These are phyloP conservation scores for Achlya flavicornis DNA, from an alignment of 2,888 invertebrate genomes.

Conservation along the genomic window DNA sequence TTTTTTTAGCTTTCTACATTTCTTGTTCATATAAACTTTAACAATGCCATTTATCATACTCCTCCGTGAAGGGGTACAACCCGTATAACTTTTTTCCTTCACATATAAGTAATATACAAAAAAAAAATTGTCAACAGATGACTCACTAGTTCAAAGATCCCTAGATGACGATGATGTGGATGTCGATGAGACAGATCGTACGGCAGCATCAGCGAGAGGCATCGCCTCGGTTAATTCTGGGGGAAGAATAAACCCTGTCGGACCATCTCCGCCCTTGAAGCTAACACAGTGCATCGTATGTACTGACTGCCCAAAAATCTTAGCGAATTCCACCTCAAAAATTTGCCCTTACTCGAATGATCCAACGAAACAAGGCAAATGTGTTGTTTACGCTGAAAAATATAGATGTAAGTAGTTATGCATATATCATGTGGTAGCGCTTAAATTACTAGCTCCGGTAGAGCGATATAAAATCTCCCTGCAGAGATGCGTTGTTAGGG, in stretches of 20 bases:
- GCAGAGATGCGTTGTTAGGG: too few species aligned
- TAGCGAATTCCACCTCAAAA: slow-evolving; percentile 45
- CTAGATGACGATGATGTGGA: neutral
- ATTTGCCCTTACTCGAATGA: slow-evolving; percentile 51
- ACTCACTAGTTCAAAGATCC: neutral
- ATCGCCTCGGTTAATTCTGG: neutral
- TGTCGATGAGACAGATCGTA: neutral
- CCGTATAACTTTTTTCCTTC: too few species aligned
- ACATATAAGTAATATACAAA: neutral
- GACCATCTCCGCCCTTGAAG: neutral
- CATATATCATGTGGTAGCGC: neutral
- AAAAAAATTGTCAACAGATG: neutral
- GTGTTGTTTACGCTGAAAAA: slow-evolving; percentile 61
- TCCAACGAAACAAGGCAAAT: slow-evolving; percentile 46
- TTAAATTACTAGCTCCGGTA: too few species aligned
- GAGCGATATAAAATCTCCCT: too few species aligned
- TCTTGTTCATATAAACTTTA: too few species aligned
- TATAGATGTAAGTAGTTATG: slow-evolving; percentile 54
- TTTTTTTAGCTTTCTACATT: neutral
- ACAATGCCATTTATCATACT: too few species aligned
- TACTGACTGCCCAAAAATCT: slow-evolving; percentile 51
- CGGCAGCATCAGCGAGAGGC: neutral
- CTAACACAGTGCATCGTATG: slow-evolving; percentile 57
- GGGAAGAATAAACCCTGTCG: neutral
- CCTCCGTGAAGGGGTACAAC: too few species aligned